These are phyloP conservation scores for Calyptommatus sinebrachiatus DNA, from an alignment of 2,113 vertebrate species.

Conservation along the genomic window DNA sequence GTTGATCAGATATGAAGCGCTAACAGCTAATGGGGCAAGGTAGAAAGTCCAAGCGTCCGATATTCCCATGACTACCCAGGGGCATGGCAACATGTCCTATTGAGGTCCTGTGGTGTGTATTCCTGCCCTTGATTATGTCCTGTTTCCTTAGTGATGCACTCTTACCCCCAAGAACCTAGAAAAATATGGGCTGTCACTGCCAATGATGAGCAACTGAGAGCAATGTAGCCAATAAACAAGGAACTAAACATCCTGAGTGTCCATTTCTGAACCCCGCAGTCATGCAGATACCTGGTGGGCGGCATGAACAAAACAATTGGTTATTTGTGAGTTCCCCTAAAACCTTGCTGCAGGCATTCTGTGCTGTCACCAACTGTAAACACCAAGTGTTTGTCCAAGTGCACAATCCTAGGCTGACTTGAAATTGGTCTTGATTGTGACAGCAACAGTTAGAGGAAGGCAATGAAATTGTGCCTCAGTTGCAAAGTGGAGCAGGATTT, in stretches of 20 bases:
- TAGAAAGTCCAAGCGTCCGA: no score
- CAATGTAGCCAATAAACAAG: neutral
- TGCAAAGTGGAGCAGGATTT: neutral
- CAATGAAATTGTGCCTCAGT: neutral
- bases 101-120: neutral
- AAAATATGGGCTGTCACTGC: neutral
- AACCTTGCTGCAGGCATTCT: constrained; percentile 43
- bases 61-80: neutral
- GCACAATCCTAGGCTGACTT: neutral
- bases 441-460: neutral
- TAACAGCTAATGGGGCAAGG: neutral
- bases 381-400: constrained; percentile 40
- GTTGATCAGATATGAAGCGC: neutral
- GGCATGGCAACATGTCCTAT: neutral
- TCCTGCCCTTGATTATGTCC: neutral
- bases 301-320: constrained; percentile 47
- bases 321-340: constrained; percentile 54
- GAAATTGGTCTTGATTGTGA: neutral
- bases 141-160: neutral
- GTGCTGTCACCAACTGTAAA: constrained; percentile 42
- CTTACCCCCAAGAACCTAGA: neutral
- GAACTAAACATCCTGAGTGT: neutral
- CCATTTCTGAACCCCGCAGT: constrained; percentile 32
- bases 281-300: constrained; percentile 16
- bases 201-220: neutral